Evolutionary conservation across 2,888 invertebrate species (phyloP), one percentile per base, ranked within the genome.

Genomic region (Drosophila cracens): DNA sequence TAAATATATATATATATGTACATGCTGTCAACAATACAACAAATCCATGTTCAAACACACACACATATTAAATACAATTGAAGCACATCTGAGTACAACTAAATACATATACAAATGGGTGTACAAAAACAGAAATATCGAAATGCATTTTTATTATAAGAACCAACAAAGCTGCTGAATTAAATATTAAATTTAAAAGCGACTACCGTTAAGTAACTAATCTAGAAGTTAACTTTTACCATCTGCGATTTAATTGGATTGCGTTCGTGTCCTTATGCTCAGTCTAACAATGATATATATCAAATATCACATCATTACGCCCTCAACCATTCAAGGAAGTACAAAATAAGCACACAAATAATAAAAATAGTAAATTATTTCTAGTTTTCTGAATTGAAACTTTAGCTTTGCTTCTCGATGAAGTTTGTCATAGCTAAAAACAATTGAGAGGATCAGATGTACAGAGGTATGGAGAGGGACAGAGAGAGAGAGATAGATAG

Each of bases 11-110:
- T 31, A 5, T 0, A 18, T 33, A 18, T 52, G 25, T 25, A 16
- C 52, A 59, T 51, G 70, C 66, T 48, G 59, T 46, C 68, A 68
- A 73, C 53, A 70, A 73, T 65, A 59, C 69, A 74, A 62, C 69
- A 70, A 66, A 48, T 69, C 56, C 33, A 49, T 60, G 25, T 59
- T 36, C 36, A 67, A 54, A 40, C 48, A 40, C 36, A 52, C 52
- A 53, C 21, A 40, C 38, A 40, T 18, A 33, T 51, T 33, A 11
- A 18, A 25, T 34, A 21, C 51, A 8, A 11, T 11, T 11, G 11
- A 33, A 33, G 4, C 11, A 11, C 33, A 33, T 33, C 33, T 11
- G 33, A 38, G 27, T 6, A 33, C 25, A 25, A 13, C 18, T 33
- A 11, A 33, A 16, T 49, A 38, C 29, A 38, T 16, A 21, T 13